Evolutionary conservation across 1,140 invertebrate species (phyloP).

Genomic region (Drosophila tsacasi): DNA sequence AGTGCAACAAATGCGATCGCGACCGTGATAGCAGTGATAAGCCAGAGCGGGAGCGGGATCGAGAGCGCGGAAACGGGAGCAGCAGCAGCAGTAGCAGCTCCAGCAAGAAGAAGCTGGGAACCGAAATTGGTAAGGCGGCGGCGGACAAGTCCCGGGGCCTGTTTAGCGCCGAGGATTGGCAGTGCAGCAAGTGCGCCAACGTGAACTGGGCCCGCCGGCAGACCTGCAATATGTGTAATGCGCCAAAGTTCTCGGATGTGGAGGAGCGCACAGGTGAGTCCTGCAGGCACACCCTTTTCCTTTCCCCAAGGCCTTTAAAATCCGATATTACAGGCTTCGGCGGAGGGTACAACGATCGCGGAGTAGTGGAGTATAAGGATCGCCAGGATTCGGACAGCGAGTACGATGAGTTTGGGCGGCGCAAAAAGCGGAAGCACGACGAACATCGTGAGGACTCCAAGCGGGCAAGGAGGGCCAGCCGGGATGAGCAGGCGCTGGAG

Average conservation of each 20-base stretch:
- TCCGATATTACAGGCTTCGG: constrained; percentile 88
- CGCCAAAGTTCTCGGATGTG: constrained; percentile 97
- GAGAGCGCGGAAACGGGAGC: constrained; percentile 83
- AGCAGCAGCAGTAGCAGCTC: constrained; percentile 86
- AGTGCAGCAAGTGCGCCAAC: constrained; percentile 99
- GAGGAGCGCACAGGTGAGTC: constrained; percentile 88
- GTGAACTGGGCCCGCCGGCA: constrained; percentile 99
- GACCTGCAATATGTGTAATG: constrained; percentile 99
- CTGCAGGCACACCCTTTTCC: constrained; percentile 22
- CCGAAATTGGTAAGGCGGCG: constrained; percentile 98
- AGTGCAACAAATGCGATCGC: constrained; percentile 95
- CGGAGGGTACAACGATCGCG: constrained; percentile 97
- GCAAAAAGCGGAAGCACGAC: constrained; percentile 89
- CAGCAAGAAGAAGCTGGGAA: constrained; percentile 94
- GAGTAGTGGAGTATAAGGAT: constrained; percentile 96
- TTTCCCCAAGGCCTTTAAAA: constrained; percentile 85
- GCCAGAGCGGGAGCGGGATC: constrained; percentile 56
- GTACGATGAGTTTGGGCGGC: constrained; percentile 97
- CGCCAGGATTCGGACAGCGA: constrained; percentile 94
- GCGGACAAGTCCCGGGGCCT: constrained; percentile 99
- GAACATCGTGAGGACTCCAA: constrained; percentile 43
- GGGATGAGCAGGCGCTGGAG: constrained; percentile 85
- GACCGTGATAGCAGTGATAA: constrained; percentile 68
- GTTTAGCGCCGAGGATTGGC: constrained; percentile 99
- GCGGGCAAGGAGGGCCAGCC: constrained; percentile 66